Evolutionary conservation across 2,113 vertebrate species (phyloP).

Genomic region (Nanorana parkeri): DNA sequence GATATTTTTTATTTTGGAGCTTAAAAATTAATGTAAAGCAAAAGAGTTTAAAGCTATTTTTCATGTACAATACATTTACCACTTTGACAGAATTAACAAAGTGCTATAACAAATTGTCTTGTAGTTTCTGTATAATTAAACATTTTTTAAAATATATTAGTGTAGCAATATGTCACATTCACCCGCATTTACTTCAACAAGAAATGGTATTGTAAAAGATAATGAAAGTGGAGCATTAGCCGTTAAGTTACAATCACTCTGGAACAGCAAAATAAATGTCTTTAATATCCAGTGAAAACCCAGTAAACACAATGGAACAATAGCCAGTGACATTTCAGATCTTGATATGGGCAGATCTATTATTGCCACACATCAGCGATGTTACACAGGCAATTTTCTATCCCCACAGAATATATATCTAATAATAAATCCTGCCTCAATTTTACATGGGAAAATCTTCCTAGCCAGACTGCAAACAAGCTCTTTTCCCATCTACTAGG

Average conservation of each 20-base stretch:
- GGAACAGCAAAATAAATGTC: conserved; percentile 34
- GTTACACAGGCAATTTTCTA: conserved; percentile 36
- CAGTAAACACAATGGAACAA: conserved; percentile 33
- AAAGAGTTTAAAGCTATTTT: too few relatives aligned
- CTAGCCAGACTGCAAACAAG: conserved; percentile 13
- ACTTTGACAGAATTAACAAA: neutral
- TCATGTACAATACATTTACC: neutral
- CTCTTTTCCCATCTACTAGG: conserved; percentile 23
- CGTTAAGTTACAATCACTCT: conserved; percentile 14
- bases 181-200: neutral
- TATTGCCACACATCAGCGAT: conserved; percentile 39
- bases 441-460: conserved; percentile 45
- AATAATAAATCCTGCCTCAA: conserved; percentile 45
- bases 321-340: conserved; percentile 32
- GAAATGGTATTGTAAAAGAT: neutral
- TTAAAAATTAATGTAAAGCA: too few relatives aligned
- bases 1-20: too few relatives aligned
- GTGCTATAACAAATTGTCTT: neutral
- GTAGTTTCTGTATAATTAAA: conserved; percentile 3
- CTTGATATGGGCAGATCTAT: conserved; percentile 42
- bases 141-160: neutral
- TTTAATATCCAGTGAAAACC: conserved; percentile 49
- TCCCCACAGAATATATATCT: conserved; percentile 28
- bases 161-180: conserved; percentile 20
- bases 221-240: conserved; percentile 11